A percentile compares a stretch with the other conserved stretches of the same genome.
Conservation (phyloP, 1,140 invertebrate species). For the Aricia agestis region DNA sequence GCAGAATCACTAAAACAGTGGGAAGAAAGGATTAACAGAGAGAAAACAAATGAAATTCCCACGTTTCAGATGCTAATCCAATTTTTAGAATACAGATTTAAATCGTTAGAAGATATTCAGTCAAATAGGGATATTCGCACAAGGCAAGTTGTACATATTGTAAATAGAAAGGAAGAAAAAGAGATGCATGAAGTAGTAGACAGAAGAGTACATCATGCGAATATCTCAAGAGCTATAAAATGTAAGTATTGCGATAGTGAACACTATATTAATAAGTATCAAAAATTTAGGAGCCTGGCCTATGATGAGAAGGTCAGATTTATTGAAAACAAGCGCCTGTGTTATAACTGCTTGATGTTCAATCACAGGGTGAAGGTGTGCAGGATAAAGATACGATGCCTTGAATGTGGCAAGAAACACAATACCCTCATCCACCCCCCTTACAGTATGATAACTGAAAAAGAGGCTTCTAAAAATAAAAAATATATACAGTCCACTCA, state of each 20-base stretch:
- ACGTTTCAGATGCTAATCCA: slow-evolving; percentile 9
- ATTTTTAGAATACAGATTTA: slow-evolving; percentile 20
- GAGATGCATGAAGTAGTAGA: not conserved
- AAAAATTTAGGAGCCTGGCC: not conserved
- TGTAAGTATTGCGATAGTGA: slow-evolving; percentile 1
- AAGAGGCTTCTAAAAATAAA: not conserved
- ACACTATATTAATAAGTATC: not conserved
- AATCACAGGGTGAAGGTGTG: slow-evolving; percentile 19
- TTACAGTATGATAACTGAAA: not conserved
- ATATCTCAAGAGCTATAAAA: not conserved
- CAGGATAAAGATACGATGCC: slow-evolving; percentile 18
- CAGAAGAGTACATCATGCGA: not conserved
- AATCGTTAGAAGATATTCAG: not conserved
- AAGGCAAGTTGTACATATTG: too few species aligned
- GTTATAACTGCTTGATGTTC: slow-evolving; percentile 14
- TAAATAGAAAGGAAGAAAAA: too few species aligned
- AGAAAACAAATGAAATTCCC: slow-evolving; percentile 12
- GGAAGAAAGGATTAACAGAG: slow-evolving; percentile 12
- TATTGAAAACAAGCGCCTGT: not conserved
- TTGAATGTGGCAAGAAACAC: slow-evolving; percentile 25
- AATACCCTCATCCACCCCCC: slow-evolving; percentile 27
- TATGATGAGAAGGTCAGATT: not conserved
- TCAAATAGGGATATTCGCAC: too few species aligned
- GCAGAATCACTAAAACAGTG: slow-evolving; percentile 14
- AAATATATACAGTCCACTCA: not conserved